phyloP scores from a whole-genome alignment of 1,140 invertebrate genomes.

The Argopecten irradians region DNA sequence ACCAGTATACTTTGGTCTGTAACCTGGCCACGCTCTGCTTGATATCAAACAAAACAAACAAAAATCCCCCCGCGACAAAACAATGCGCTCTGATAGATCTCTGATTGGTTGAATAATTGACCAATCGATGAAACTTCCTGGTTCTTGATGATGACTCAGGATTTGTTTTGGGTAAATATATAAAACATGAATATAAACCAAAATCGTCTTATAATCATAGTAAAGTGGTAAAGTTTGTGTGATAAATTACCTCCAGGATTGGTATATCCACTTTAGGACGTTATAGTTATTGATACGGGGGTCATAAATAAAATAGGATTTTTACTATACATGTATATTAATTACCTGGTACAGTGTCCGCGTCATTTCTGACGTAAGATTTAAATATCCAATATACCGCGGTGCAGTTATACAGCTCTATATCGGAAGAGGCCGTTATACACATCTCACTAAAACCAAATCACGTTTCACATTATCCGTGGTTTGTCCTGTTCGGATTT shows the following conservation, averaged over 20 bases:
- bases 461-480: background rate
- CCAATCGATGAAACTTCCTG: conserved; percentile 13
- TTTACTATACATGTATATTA: too few species aligned
- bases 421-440: too few species aligned
- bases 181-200: background rate
- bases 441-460: background rate
- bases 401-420: too few species aligned
- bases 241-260: too few species aligned
- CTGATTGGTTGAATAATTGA: background rate
- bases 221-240: too few species aligned
- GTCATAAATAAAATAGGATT: too few species aligned
- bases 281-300: too few species aligned
- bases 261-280: too few species aligned
- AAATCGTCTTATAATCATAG: background rate
- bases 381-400: too few species aligned
- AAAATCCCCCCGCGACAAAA: background rate
- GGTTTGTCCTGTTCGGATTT: too few species aligned
- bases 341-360: too few species aligned
- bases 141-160: background rate
- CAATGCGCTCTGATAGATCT: background rate
- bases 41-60: background rate
- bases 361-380: too few species aligned
- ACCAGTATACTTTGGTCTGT: background rate
- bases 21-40: background rate
- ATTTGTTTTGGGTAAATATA: background rate